A percentile compares a stretch with the other conserved stretches of the same genome.
phyloP scores from a whole-genome alignment of 2,113 vertebrate genomes.

The Mesitornis unicolor region DNA sequence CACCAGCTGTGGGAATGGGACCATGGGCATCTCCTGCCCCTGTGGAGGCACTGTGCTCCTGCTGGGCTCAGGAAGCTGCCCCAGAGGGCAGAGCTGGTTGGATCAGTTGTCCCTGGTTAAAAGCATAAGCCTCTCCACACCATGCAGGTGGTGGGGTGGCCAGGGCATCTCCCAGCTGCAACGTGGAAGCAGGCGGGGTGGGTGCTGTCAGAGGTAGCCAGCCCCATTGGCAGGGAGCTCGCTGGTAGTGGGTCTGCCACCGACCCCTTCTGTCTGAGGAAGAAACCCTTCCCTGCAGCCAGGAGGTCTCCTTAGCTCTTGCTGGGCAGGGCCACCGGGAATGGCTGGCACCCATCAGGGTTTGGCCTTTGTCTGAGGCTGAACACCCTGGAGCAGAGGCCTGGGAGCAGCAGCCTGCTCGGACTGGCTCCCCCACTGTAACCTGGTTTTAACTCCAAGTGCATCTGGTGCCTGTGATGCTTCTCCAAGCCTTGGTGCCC shows the following conservation, averaged over 20 bases:
- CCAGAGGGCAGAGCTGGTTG: background rate
- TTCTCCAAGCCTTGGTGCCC: fast-evolving
- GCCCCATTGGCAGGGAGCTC: background rate
- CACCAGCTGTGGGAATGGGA: background rate
- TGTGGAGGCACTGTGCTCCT: background rate
- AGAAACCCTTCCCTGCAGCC: background rate
- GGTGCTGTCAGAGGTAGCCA: background rate
- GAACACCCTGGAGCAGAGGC: background rate
- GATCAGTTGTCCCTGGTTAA: background rate
- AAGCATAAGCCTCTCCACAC: background rate
- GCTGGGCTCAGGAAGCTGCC: background rate
- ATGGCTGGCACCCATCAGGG: background rate
- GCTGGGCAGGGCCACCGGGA: fast-evolving
- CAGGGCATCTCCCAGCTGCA: background rate
- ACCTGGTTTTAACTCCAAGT: background rate
- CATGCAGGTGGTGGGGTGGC: fast-evolving
- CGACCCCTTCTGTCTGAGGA: background rate
- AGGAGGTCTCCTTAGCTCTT: background rate
- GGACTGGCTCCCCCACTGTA: background rate
- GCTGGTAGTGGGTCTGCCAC: background rate
- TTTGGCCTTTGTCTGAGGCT: background rate
- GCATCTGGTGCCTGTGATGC: background rate
- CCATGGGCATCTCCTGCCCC: background rate
- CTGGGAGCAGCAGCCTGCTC: fast-evolving
- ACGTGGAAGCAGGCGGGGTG: background rate